A percentile compares a stretch with the other conserved stretches of the same genome.
phyloP scores from a whole-genome alignment of 2,113 vertebrate genomes.

The Epinephelus moara region DNA sequence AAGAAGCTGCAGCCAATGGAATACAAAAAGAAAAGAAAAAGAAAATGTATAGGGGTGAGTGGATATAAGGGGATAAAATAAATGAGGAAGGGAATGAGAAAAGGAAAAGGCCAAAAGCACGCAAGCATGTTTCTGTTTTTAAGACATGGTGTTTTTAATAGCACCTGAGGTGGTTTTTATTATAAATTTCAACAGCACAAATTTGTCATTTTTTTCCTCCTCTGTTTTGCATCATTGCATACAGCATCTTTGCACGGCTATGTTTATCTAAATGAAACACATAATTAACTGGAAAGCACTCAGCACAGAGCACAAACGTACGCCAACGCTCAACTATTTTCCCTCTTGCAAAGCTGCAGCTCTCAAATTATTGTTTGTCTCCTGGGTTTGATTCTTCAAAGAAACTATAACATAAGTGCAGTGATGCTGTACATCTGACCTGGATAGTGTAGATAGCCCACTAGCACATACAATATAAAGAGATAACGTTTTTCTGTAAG shows the following conservation, averaged over 20 bases:
- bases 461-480: not conserved
- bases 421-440: not conserved
- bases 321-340: not conserved
- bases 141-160: constrained; percentile 6
- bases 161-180: not conserved
- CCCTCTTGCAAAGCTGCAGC: not conserved
- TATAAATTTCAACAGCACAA: not conserved
- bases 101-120: constrained; percentile 5
- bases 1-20: constrained; percentile 11
- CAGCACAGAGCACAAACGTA: constrained; percentile 7
- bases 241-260: constrained; percentile 8
- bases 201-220: not conserved
- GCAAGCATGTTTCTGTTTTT: constrained; percentile 20
- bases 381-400: constrained; percentile 7
- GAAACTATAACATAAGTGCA: not conserved
- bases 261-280: constrained; percentile 39
- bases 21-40: not conserved
- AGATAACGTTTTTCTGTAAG: too few species aligned
- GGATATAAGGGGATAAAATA: constrained; percentile 14
- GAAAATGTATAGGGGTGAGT: not conserved
- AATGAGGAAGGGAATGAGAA: constrained; percentile 12
- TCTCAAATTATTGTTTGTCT: not conserved
- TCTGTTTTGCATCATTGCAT: not conserved
- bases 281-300: constrained; percentile 26
- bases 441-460: not conserved